Evolutionary conservation across 2,113 vertebrate genomes (phyloP).

Genomic region (Lasiurus borealis): DNA sequence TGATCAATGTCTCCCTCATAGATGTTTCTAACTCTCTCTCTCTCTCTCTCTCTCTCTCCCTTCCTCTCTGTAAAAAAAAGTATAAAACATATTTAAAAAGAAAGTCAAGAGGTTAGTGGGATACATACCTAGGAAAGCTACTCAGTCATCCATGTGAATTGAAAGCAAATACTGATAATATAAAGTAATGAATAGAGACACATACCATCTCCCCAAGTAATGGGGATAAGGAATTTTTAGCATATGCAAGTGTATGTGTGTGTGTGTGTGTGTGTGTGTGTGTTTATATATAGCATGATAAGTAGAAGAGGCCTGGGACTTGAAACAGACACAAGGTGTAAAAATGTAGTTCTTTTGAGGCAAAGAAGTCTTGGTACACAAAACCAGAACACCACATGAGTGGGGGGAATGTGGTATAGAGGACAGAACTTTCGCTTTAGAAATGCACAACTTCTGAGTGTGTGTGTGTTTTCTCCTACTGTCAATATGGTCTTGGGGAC

Average conservation of each 20-base stretch:
- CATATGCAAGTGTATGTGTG: neutral
- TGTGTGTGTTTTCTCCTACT: neutral
- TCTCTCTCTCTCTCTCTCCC: too few relatives aligned
- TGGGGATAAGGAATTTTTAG: neutral
- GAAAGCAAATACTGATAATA: conserved; percentile 20
- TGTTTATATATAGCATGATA: neutral
- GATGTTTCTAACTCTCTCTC: too few relatives aligned
- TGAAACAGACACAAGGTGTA: neutral
- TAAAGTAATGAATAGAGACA: neutral
- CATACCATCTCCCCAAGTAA: neutral
- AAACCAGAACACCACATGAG: neutral
- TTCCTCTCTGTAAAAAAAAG: too few relatives aligned
- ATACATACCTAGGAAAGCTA: neutral
- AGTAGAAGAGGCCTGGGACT: neutral
- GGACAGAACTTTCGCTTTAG: neutral
- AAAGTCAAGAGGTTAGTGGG: neutral
- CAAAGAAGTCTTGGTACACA: neutral
- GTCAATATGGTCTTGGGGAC: neutral
- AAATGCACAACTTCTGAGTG: neutral
- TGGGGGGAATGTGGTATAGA: neutral
- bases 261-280: too few relatives aligned
- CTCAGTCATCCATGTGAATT: neutral
- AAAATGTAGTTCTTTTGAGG: neutral
- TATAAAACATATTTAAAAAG: neutral
- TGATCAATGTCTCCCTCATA: too few relatives aligned